Base-by-base conservation (phyloP, 2,113 vertebrate species). In the Emydura subglobosa region DNA sequence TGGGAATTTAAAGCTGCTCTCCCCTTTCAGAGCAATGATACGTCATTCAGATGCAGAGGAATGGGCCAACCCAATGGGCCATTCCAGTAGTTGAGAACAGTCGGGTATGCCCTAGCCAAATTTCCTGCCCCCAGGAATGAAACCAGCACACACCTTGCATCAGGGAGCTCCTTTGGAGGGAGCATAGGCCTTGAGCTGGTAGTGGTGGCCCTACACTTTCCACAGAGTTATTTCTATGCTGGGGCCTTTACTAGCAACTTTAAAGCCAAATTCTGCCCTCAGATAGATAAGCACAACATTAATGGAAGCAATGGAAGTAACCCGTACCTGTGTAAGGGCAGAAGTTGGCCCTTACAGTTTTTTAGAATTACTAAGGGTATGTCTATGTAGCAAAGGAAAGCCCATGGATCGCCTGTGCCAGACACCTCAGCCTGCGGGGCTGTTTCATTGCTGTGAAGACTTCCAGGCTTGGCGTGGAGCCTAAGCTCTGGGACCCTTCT, bases 321-420 rank as follows among this genome's bases (percentile, higher is more conserved):
- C 27, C 68, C 27, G 39, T 1, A 34, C 2, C 4, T 6, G 1
- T 0, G 1, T 8, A 21, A 13, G 8, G 86, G 42, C 4, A 25
- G 0, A 0, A 51, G 3, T 22, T 89, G n/a, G 19, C 65, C 9
- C 19, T 72, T 72, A 72, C n/a, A 39, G 39, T 68, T 65, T 61
- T 68, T 59, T 17, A 65, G 31, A 68, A 68, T 76, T 24, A 25
- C 21, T 44, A 21, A 76, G 22, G 21, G 22, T 76, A 25, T 25
- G 22, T 68, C 16, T 68, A 39, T 19, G 39, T 17, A 65, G n/a
- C 65, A 39, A 72, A 72, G 65, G 22, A 72, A 72, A 72, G 39
- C n/a, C n/a, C n/a, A 34, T 2, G 8, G 34, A 17, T 65, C 31
- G 61, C 7, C 31, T 11, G 13, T 51, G 50, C 50, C 50, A 51